Evolutionary conservation across 2,888 invertebrate genomes (phyloP).

Genomic region (Lasius platythorax): DNA sequence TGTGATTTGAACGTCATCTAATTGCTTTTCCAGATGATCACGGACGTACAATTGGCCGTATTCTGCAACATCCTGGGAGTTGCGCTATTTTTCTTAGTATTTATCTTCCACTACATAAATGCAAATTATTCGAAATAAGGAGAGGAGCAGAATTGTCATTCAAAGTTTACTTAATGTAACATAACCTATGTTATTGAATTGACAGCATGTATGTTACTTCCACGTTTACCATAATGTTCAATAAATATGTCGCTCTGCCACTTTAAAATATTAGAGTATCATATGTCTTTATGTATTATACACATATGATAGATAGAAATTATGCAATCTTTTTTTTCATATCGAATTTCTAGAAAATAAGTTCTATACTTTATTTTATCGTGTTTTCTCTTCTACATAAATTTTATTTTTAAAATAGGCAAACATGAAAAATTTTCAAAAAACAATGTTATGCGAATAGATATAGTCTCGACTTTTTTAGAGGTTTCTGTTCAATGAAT

Average conservation of each 20-base stretch:
- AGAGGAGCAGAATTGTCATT: background rate
- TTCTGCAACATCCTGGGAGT: slow-evolving; percentile 98
- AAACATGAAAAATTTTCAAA: background rate
- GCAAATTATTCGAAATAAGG: slow-evolving; percentile 91
- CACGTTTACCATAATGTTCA: background rate
- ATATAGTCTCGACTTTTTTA: background rate
- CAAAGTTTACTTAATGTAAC: background rate
- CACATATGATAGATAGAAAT: background rate
- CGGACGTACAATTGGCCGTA: slow-evolving; percentile 97
- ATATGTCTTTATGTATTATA: background rate
- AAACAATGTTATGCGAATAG: background rate
- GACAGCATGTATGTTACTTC: background rate
- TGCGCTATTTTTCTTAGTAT: slow-evolving; percentile 96
- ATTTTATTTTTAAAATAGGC: background rate
- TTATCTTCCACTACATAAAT: slow-evolving; percentile 98
- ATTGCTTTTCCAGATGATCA: slow-evolving; percentile 91
- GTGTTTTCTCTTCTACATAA: background rate
- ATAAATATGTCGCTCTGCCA: background rate
- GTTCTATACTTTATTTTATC: background rate
- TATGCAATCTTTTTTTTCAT: background rate
- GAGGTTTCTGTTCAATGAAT: background rate
- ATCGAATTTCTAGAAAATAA: background rate
- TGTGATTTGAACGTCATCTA: background rate
- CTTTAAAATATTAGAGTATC: background rate
- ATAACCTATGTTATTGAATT: background rate